Percentiles rank a stretch among this genome's conserved stretches.
Evolutionary conservation across 2,888 invertebrate species (phyloP).

Genomic region (Ischnus inquisitorius): DNA sequence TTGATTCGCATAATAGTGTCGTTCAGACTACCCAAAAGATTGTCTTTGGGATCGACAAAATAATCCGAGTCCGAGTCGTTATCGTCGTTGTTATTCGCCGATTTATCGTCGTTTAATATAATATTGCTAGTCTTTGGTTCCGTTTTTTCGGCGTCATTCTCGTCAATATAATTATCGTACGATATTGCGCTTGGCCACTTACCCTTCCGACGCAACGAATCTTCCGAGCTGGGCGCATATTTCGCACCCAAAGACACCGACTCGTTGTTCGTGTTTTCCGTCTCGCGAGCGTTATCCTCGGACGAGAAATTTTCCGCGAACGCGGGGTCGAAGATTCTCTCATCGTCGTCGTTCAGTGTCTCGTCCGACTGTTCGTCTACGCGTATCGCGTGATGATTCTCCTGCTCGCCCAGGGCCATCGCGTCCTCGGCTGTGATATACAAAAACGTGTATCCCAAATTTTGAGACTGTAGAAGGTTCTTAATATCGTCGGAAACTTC

Average conservation of each 20-base stretch:
- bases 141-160: background rate
- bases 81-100: constrained; percentile 28
- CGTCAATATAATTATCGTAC: background rate
- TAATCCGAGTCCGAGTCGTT: constrained; percentile 77
- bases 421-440: constrained; percentile 71
- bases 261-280: constrained; percentile 5
- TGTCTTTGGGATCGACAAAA: constrained; percentile 74
- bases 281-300: background rate
- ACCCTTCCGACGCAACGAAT: background rate
- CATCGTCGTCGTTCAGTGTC: background rate
- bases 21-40: constrained; percentile 81
- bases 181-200: background rate
- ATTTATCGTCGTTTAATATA: background rate
- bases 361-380: background rate
- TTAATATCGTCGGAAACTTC: constrained; percentile 70
- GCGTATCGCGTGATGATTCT: background rate
- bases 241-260: constrained; percentile 1
- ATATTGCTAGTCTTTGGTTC: constrained; percentile 2
- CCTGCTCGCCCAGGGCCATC: background rate
- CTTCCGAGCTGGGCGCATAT: background rate
- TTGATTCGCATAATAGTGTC: constrained; percentile 82
- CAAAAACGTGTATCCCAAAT: constrained; percentile 75
- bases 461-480: constrained; percentile 69
- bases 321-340: background rate
- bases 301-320: background rate